phyloP scores from a whole-genome alignment of 2,113 vertebrate species.

The Hypanus sabinus region DNA sequence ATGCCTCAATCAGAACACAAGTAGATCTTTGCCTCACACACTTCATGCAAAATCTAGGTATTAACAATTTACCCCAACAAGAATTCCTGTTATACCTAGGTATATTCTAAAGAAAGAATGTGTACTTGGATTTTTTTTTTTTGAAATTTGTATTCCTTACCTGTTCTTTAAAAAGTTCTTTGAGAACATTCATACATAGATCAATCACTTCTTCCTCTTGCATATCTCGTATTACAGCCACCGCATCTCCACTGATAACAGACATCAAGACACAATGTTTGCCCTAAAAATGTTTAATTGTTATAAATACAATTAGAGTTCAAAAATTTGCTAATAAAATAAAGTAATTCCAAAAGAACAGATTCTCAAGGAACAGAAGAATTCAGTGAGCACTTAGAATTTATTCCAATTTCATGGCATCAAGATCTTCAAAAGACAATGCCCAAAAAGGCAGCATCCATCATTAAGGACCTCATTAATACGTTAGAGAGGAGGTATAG shows the following conservation, averaged over 20 bases:
- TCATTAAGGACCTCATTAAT: too few relatives aligned
- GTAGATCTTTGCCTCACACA: neutral
- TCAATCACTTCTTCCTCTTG: slow-evolving; percentile 77
- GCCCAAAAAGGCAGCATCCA: too few relatives aligned
- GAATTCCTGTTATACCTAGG: neutral
- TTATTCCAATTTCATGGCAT: neutral
- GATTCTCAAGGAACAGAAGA: neutral
- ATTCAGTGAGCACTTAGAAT: neutral
- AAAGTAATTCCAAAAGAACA: neutral
- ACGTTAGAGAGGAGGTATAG: too few relatives aligned
- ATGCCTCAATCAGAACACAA: neutral
- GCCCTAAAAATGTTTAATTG: slow-evolving; percentile 55
- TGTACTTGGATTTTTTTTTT: neutral
- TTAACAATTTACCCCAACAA: neutral
- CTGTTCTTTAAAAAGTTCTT: slow-evolving; percentile 88
- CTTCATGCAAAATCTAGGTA: neutral
- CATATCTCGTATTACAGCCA: slow-evolving; percentile 63
- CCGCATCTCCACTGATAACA: slow-evolving; percentile 81
- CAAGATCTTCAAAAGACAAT: too few relatives aligned
- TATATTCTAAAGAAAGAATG: neutral
- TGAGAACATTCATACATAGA: slow-evolving; percentile 76
- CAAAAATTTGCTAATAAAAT: neutral
- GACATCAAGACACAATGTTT: slow-evolving; percentile 89
- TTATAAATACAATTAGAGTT: neutral
- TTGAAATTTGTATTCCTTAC: slow-evolving; percentile 49